Conservation (phyloP, 2,797 vertebrate species). For the Argentina silus region DNA sequence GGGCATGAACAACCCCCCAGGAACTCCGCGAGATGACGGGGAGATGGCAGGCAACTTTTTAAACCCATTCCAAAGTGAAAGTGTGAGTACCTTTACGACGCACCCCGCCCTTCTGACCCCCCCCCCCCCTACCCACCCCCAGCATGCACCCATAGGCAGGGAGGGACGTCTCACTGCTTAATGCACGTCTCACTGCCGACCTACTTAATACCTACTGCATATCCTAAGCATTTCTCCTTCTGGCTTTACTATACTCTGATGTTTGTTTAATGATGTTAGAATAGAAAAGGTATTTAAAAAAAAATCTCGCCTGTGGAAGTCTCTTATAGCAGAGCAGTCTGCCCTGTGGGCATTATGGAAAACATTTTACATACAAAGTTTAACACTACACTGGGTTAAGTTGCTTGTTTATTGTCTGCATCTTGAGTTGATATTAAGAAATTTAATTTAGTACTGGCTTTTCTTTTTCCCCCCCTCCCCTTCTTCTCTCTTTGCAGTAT, state of each 20-base stretch:
- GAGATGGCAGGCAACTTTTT: constrained; percentile 92
- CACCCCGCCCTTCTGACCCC: not conserved
- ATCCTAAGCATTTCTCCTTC: constrained; percentile 57
- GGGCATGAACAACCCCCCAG: constrained; percentile 89
- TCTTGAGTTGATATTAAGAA: constrained; percentile 53
- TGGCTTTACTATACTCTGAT: constrained; percentile 57
- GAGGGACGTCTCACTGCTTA: constrained; percentile 29
- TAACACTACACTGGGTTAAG: constrained; percentile 46
- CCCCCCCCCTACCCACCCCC: constrained; percentile 26
- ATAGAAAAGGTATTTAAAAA: not conserved
- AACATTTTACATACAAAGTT: constrained; percentile 25
- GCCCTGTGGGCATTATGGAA: constrained; percentile 9
- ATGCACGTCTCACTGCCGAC: constrained; percentile 39
- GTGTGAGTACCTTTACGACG: constrained; percentile 77
- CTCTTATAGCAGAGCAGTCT: not conserved
- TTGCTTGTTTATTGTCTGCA: constrained; percentile 41
- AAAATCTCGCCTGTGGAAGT: not conserved
- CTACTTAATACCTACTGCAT: constrained; percentile 42
- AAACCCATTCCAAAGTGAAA: constrained; percentile 94
- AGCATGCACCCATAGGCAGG: constrained; percentile 49
- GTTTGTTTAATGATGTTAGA: constrained; percentile 43
- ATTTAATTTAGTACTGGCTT: constrained; percentile 71
- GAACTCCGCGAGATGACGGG: constrained; percentile 87
- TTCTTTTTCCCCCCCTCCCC: constrained; percentile 55
- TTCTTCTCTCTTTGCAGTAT: constrained; percentile 83